Evolutionary conservation across 2,113 vertebrate genomes (phyloP).

Genomic region (Campylomormyrus tamandua): DNA sequence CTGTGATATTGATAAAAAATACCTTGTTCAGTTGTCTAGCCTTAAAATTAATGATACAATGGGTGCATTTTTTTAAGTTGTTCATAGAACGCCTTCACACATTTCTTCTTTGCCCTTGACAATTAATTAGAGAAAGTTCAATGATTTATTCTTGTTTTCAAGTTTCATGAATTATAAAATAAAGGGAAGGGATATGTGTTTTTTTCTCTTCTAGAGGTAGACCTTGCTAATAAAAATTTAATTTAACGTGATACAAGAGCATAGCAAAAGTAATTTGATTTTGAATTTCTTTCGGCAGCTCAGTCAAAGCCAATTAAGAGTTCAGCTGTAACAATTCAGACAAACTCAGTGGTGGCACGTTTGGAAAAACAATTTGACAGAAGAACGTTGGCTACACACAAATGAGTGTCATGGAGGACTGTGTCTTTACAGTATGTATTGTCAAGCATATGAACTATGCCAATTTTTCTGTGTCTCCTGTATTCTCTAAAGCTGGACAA

Average conservation of each 20-base stretch:
- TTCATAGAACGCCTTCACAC: not conserved
- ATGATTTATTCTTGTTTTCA: not conserved
- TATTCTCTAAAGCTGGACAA: not conserved
- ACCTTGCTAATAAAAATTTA: not conserved
- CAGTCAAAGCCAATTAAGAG: not conserved
- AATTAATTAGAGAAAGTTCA: not conserved
- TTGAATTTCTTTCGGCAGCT: not conserved
- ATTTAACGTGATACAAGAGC: not conserved
- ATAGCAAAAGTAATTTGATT: not conserved
- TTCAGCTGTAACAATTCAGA: not conserved
- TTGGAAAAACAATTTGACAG: not conserved
- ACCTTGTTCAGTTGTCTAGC: not conserved
- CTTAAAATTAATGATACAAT: not conserved
- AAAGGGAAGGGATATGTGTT: not conserved
- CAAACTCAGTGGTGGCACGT: not conserved
- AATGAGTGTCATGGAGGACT: not conserved
- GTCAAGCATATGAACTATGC: not conserved
- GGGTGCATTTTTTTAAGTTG: not conserved
- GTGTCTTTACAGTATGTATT: not conserved
- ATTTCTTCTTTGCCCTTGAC: slow-evolving; percentile 1
- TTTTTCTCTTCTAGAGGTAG: slow-evolving; percentile 3
- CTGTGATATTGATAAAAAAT: not conserved
- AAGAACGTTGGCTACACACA: not conserved
- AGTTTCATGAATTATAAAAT: slow-evolving; percentile 5
- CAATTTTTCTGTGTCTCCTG: not conserved